Base-by-base conservation (phyloP, 2,797 vertebrate genomes). In the Manis javanica region DNA sequence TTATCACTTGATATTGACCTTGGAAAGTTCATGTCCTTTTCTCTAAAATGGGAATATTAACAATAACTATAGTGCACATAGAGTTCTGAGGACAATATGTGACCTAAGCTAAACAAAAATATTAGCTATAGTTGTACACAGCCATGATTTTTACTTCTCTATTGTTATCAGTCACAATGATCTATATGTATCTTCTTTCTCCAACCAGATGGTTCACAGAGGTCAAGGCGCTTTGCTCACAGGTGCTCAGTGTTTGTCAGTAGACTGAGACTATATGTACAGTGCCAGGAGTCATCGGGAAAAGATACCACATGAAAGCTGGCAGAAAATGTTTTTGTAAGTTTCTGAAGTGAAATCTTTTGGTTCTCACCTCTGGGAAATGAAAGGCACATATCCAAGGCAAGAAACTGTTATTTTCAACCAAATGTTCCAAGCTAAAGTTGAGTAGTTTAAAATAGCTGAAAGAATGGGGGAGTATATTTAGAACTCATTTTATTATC, bases 401-500 rank as follows among this genome's bases (percentile, higher is more conserved):
- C 85, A 93, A 90, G 91, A 97, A 95, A 95, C 34, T 92, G 46
- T 92, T 84, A 78, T 63, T 87, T 96, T 97, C 82, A 97, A 96
- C 96, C 96, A 98, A 98, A 97, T 97, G 93, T 63, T 97, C 88
- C 12, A 96, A 97, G 88, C 93, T 98, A 98, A 98, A 98, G 97
- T 98, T 98, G 74, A 98, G 66, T 90, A 96, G 90, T 97, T 90
- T 96, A 96, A 98, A 96, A 96, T 97, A 46, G 26, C 69, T 97
- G 55, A 97, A 90, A 87, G 92, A 97, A 94, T 26, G 21, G 59
- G 87, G 96, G 87, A 92, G 39, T 97, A 96, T 93, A 84, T 96
- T 96, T 97, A 93, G 89, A 98, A 97, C 87, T 97, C 96, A 96
- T 98, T 98, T 98, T 98, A 98, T 98, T 98, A 97, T 98, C 59